Evolutionary conservation across 2,113 vertebrate species (phyloP).

Genomic region (Amphilophus citrinellus): DNA sequence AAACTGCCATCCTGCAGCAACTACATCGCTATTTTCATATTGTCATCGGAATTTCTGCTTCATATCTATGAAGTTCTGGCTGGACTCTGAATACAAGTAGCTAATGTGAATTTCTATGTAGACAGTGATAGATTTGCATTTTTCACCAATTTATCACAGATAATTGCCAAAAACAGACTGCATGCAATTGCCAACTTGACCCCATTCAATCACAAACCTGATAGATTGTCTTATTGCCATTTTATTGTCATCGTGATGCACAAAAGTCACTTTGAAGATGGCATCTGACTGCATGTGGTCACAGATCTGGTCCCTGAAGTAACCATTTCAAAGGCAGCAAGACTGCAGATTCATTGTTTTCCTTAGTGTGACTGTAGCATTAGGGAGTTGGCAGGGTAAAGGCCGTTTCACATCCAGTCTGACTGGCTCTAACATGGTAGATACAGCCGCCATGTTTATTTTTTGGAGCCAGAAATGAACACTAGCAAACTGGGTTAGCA

Average conservation of each 20-base stretch:
- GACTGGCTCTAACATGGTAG: neutral
- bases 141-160: neutral
- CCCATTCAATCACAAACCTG: neutral
- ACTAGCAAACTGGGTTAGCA: too few relatives aligned
- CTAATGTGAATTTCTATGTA: neutral
- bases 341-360: neutral
- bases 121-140: neutral
- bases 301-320: too few relatives aligned
- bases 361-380: neutral
- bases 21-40: too few relatives aligned
- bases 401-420: neutral
- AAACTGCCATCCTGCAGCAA: neutral
- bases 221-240: neutral
- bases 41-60: neutral
- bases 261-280: too few relatives aligned
- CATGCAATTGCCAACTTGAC: neutral
- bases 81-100: neutral
- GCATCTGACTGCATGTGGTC: too few relatives aligned
- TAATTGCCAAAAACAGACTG: too few relatives aligned
- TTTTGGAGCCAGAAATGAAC: neutral
- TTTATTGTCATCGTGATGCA: too few relatives aligned
- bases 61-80: neutral
- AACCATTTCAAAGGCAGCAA: neutral
- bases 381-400: neutral
- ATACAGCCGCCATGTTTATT: neutral